phyloP scores from a whole-genome alignment of 2,113 vertebrate species.

The Ciconia stormi region DNA sequence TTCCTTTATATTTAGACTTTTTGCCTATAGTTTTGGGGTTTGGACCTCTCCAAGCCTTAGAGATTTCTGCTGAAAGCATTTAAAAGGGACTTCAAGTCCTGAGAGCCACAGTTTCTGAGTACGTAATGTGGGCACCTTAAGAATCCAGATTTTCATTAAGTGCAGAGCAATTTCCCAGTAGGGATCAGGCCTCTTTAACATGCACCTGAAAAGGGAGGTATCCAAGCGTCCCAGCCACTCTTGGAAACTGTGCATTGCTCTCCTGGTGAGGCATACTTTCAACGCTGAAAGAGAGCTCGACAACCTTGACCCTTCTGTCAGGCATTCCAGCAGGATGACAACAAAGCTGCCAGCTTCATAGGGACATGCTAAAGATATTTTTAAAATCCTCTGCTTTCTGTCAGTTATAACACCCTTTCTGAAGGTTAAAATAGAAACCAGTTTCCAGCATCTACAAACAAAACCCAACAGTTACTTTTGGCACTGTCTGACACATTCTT shows the following conservation, averaged over 20 bases:
- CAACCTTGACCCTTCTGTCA: background rate
- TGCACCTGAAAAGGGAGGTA: background rate
- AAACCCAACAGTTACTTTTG: background rate
- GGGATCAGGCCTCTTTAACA: background rate
- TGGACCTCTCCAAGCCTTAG: background rate
- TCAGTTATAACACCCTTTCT: slow-evolving; percentile 2
- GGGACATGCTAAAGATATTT: slow-evolving; percentile 14
- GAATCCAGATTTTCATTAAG: background rate
- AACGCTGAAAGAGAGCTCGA: background rate
- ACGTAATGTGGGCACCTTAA: background rate
- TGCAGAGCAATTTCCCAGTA: background rate
- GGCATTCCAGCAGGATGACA: background rate
- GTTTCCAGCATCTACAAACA: background rate
- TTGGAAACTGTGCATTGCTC: background rate
- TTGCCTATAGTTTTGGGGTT: background rate
- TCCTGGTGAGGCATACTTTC: background rate
- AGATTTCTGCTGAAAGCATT: background rate
- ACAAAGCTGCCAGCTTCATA: background rate
- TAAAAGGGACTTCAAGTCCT: background rate
- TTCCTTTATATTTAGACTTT: background rate
- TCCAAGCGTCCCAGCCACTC: background rate
- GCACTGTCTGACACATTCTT: background rate
- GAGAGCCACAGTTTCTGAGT: background rate
- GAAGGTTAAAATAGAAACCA: slow-evolving; percentile 15
- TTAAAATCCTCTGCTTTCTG: background rate